Evolutionary conservation across 2,797 vertebrate genomes (phyloP).

Genomic region (Periophthalmus magnuspinnatus): DNA sequence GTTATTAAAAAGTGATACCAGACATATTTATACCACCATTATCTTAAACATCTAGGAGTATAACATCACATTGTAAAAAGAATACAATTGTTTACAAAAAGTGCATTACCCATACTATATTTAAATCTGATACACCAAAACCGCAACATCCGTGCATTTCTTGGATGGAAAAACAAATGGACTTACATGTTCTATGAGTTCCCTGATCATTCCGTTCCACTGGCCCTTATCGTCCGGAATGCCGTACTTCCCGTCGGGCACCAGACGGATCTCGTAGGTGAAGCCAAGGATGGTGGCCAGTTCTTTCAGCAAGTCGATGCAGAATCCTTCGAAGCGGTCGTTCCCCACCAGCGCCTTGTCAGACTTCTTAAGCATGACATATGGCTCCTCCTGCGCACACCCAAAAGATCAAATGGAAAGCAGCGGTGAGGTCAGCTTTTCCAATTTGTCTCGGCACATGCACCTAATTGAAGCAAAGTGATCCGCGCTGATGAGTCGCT

Average conservation of each 20-base stretch:
- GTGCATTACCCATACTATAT: background rate
- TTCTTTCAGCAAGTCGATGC: conserved; percentile 95
- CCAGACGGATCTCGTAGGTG: conserved; percentile 92
- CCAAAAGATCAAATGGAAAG: conserved; percentile 69
- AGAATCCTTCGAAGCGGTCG: conserved; percentile 97
- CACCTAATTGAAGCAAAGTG: conserved; percentile 71
- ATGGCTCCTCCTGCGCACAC: conserved; percentile 90
- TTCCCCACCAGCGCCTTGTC: conserved; percentile 93
- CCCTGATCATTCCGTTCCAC: conserved; percentile 97
- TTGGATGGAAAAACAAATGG: background rate
- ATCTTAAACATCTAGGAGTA: too few species aligned
- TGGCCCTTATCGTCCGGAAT: conserved; percentile 97
- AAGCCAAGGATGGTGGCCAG: conserved; percentile 93
- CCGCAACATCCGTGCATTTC: background rate
- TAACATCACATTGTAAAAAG: too few species aligned
- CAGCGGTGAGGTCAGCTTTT: conserved; percentile 73
- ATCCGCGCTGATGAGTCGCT: conserved; percentile 66
- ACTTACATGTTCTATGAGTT: conserved; percentile 98
- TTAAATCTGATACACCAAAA: background rate
- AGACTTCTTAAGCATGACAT: conserved; percentile 98
- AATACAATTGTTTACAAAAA: background rate
- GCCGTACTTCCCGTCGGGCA: conserved; percentile 93
- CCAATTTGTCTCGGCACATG: conserved; percentile 66
- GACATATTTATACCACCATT: too few species aligned
- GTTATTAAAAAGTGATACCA: too few species aligned